Percentiles rank a stretch among this genome's conserved stretches.
phyloP scores from a whole-genome alignment of 2,888 invertebrate species.

The Eucriotettix oculatus region DNA sequence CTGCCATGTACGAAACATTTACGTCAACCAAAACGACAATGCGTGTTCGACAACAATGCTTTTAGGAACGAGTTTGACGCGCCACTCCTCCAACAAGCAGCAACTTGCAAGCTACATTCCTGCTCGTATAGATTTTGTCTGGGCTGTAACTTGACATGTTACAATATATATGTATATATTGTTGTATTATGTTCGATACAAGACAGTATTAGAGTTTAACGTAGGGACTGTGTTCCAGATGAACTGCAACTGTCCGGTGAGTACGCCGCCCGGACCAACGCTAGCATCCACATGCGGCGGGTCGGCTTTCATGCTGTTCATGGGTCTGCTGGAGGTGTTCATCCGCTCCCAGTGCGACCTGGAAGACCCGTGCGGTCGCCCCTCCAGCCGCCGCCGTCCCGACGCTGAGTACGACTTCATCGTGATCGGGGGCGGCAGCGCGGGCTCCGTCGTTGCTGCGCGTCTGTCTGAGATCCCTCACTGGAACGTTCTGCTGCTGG shows the following conservation, averaged over 20 bases:
- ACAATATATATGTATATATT: too few relatives aligned
- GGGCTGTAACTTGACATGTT: too few relatives aligned
- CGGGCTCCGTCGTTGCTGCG: constrained; percentile 54
- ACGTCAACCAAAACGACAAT: too few relatives aligned
- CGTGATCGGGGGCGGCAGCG: constrained; percentile 20
- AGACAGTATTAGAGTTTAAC: too few relatives aligned
- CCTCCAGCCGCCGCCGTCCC: constrained; percentile 27
- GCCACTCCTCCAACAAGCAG: too few relatives aligned
- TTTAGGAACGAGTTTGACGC: too few relatives aligned
- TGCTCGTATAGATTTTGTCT: too few relatives aligned
- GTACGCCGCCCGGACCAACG: constrained; percentile 65
- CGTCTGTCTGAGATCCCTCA: constrained; percentile 51
- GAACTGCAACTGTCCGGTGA: constrained; percentile 62
- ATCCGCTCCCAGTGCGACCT: constrained; percentile 72
- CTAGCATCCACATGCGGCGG: constrained; percentile 73
- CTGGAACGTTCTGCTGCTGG: constrained; percentile 53
- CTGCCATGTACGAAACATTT: too few relatives aligned
- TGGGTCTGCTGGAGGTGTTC: constrained; percentile 76
- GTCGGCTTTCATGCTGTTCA: constrained; percentile 72
- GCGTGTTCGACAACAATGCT: too few relatives aligned
- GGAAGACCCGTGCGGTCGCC: constrained; percentile 70
- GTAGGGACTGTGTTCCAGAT: constrained; percentile 22
- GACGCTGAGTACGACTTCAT: constrained; percentile 50
- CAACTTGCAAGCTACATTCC: too few relatives aligned
- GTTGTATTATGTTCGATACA: too few relatives aligned